Base-by-base conservation (phyloP, 2,113 vertebrate species). In the Cololabis saira region DNA sequence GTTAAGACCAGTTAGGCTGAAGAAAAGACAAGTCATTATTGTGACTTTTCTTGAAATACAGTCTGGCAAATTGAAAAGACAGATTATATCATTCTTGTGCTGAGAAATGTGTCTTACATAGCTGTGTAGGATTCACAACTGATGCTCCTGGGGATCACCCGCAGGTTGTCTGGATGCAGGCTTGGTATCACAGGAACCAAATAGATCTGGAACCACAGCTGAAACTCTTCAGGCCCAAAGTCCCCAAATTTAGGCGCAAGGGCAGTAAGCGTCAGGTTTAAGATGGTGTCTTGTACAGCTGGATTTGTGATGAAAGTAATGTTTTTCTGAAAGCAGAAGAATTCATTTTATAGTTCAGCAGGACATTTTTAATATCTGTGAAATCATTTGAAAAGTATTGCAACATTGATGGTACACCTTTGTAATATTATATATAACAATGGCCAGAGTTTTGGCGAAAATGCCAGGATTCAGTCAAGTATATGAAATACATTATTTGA, bases 71-170 rank as follows among this genome's bases (percentile, higher is more conserved):
- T 5, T 16, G 8, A 45, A 45, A n/a, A 45, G n/a, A n/a, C n/a
- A n/a, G n/a, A n/a, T n/a, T 6, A 45, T 45, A n/a, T 45, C n/a
- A n/a, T n/a, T 45, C 44, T 45, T 45, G 4, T 30, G 7, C 19
- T 4, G 44, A 42, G 37, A 56, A n/a, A 18, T 12, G 3, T 56
- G 17, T 41, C 81, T 82, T 61, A 88, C 86, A 86, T 84, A 8
- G 70, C 70, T 15, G 30, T 1, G 15, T 80, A 72, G 55, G 83
- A 80, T 51, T 22, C 57, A 61, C 85, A 87, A 67, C 59, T 83
- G 77, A 89, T 80, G 74, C 84, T 77, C 12, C 11, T 49, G 40
- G 87, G 83, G 56, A 89, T 83, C 44, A 64, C 50, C 4, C 6
- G 15, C 65, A 83, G 58, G 51, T 42, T 69, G 41, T 22, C 54